Base-by-base conservation (phyloP, 2,888 invertebrate genomes). In the Agrotis clavis region DNA sequence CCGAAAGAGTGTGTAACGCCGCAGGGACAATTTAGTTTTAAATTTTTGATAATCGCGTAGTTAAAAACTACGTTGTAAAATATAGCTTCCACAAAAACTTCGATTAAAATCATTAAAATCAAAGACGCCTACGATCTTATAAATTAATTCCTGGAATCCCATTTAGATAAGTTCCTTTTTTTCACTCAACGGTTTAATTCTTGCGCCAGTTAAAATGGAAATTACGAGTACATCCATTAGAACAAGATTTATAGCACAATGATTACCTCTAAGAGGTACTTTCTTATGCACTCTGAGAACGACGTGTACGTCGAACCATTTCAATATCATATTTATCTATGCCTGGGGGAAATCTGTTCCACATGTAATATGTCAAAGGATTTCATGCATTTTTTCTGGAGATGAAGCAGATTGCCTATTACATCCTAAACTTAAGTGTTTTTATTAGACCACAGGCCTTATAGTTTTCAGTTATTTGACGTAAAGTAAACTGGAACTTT, bases 331-430 rank as follows among this genome's bases (percentile, higher is more conserved):
- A 77, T 83, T 86, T 83, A 81, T 86, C 87, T 79, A 59, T 72
- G 72, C 87, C 79, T 79, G 35, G 16, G 86, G 87, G 86, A 88
- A 88, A 88, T 88, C 77, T 81, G 73, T 82, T 84, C 30, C 69
- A 65, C 74, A 71, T 81, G 78, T 77, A 73, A 85, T 80, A 82
- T 78, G 84, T 74, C 77, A 86, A 80, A 77, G 70, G 65, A 78
- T 78, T 82, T 72, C 50, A 74, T 72, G 78, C 56, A 64, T 73
- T 71, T 71, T 76, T 68, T 77, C 60, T 67, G 14, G 57, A 59
- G 14, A n/a, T 70, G 2, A 50, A 51, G 57, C 48, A 30, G 35
- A 64, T 57, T 60, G 7, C 6, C 35, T 35, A 60, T 54, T 25
- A 47, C 41, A 71, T 60, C 30, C 19, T 16, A 48, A 61, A 54